phyloP scores from a whole-genome alignment of 2,797 vertebrate species.

The Mus minutoides region DNA sequence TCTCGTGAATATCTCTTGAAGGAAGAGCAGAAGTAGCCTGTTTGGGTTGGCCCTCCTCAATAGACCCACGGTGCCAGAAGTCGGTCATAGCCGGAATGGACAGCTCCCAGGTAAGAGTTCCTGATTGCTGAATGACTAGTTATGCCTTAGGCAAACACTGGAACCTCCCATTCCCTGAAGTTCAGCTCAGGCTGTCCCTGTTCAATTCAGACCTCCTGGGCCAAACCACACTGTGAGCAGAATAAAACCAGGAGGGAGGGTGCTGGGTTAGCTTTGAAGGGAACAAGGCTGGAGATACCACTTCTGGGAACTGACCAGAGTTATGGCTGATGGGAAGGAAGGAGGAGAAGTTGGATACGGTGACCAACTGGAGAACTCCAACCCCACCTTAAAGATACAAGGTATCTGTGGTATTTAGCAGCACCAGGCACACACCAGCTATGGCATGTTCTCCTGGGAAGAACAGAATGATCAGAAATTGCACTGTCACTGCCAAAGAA shows the following conservation, averaged over 20 bases:
- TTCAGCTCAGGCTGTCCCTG: slow-evolving; percentile 11
- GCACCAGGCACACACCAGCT: accelerated
- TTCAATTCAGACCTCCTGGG: background rate
- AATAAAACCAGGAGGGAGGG: background rate
- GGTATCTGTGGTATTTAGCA: background rate
- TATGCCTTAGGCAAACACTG: background rate
- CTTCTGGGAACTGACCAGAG: slow-evolving; percentile 4
- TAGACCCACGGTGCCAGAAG: background rate
- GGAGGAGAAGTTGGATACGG: background rate
- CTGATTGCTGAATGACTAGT: background rate
- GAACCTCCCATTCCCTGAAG: background rate
- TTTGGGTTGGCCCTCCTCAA: background rate
- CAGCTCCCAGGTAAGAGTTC: background rate
- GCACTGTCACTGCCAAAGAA: background rate
- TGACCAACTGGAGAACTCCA: background rate
- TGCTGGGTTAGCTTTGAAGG: background rate
- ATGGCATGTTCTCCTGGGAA: background rate
- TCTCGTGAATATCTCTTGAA: background rate
- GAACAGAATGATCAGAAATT: background rate
- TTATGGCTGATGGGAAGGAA: background rate
- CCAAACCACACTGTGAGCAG: background rate
- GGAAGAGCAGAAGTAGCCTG: background rate
- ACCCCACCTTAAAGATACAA: background rate
- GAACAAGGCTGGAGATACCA: background rate
- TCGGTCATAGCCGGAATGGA: background rate